Conservation (phyloP, 2,113 vertebrate genomes). For the Eonycteris spelaea region DNA sequence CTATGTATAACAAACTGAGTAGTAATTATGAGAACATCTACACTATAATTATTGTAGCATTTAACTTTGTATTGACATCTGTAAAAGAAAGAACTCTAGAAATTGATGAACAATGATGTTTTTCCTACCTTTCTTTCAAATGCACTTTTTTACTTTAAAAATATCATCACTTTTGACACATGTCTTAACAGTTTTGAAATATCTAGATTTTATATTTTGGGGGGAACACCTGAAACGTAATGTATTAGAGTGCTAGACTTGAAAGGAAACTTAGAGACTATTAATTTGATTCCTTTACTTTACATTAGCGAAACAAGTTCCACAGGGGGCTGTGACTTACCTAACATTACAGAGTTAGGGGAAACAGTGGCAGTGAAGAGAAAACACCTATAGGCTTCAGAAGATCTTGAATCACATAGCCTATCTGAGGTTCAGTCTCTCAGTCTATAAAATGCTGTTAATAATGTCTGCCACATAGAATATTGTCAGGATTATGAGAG, state of each 20-base stretch:
- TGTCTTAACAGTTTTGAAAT: conserved; percentile 71
- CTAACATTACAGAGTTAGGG: not conserved
- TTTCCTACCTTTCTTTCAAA: conserved; percentile 70
- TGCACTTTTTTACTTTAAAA: conserved; percentile 48
- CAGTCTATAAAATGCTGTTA: not conserved
- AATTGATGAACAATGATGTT: conserved; percentile 80
- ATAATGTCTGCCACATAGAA: not conserved
- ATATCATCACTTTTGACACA: conserved; percentile 59
- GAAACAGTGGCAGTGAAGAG: not conserved
- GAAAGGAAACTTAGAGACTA: not conserved
- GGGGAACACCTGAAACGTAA: conserved; percentile 43
- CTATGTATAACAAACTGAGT: conserved; percentile 76
- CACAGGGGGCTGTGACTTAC: not conserved
- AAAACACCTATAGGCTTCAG: not conserved
- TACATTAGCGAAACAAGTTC: not conserved
- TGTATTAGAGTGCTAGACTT: not conserved
- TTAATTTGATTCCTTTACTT: not conserved
- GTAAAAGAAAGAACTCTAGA: conserved; percentile 78
- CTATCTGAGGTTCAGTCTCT: not conserved
- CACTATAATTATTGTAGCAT: conserved; percentile 82
- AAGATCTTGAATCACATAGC: not conserved
- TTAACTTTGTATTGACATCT: conserved; percentile 84
- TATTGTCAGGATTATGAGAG: not conserved
- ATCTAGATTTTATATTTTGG: conserved; percentile 52
- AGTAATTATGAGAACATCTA: conserved; percentile 83